A percentile compares a stretch with the other conserved stretches of the same genome.
Evolutionary conservation across 2,113 vertebrate species (phyloP).

Genomic region (Pedetes capensis): DNA sequence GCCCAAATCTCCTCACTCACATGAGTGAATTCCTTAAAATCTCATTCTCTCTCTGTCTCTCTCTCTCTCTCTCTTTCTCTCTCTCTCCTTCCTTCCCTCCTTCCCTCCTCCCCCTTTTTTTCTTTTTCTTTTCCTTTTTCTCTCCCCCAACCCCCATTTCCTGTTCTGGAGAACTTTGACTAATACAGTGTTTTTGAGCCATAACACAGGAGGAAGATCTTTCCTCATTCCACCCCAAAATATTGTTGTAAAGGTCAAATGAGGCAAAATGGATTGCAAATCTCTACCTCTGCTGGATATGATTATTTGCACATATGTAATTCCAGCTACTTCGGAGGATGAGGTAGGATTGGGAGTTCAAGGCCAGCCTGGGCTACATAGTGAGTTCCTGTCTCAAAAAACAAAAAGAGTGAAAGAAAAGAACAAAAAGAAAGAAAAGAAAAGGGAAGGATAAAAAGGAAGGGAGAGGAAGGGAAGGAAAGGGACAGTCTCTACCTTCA

Average conservation of each 20-base stretch:
- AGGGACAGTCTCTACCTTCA: not conserved
- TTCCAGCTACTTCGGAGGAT: not conserved
- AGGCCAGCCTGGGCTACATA: not conserved
- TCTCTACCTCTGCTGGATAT: not conserved
- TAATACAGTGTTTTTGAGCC: not conserved
- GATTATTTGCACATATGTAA: not conserved
- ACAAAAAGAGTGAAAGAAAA: no score
- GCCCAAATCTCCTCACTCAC: not conserved
- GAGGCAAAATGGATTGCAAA: not conserved
- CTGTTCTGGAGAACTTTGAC: not conserved
- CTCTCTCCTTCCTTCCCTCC: not conserved
- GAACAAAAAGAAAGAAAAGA: not conserved
- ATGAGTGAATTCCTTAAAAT: not conserved
- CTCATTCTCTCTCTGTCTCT: not conserved
- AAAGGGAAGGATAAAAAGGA: not conserved
- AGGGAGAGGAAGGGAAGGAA: no score
- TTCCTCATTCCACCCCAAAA: not conserved
- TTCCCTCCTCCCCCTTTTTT: no score
- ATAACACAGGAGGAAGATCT: not conserved
- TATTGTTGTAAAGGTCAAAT: not conserved
- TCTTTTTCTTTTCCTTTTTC: not conserved
- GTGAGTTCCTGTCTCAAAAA: not conserved
- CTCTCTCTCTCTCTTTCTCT: not conserved
- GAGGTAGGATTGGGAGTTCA: not conserved
- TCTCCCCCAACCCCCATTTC: not conserved